phyloP scores from a whole-genome alignment of 2,797 vertebrate species.

The Antrozous pallidus region DNA sequence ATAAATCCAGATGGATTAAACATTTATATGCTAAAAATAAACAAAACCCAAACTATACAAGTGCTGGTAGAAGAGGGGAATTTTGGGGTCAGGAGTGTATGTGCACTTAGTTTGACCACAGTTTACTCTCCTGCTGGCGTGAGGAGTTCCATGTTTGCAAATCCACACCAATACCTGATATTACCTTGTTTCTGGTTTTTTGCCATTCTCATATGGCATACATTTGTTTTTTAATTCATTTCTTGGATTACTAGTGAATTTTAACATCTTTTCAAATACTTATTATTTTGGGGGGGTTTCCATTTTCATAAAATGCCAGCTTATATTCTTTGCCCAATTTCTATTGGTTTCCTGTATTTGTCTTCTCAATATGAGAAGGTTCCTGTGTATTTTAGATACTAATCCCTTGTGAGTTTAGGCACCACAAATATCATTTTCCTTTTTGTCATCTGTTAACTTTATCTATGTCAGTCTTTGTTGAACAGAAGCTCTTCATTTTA shows the following conservation, averaged over 20 bases:
- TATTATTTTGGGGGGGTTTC: background rate
- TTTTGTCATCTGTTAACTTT: background rate
- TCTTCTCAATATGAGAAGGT: background rate
- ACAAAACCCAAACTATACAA: conserved; percentile 10
- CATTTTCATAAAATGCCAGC: background rate
- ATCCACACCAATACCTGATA: background rate
- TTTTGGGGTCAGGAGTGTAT: background rate
- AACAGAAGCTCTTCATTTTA: background rate
- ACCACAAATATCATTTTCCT: background rate
- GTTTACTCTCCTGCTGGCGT: background rate
- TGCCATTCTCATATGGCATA: background rate
- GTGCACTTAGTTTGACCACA: background rate
- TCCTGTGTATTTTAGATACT: background rate
- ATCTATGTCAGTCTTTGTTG: background rate
- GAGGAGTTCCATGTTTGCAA: fast-evolving
- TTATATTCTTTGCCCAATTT: background rate
- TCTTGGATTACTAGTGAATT: background rate
- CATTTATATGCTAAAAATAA: conserved; percentile 44
- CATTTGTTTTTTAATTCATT: background rate
- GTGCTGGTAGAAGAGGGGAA: background rate
- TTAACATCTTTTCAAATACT: background rate
- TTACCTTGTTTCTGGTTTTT: background rate
- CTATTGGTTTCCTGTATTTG: background rate
- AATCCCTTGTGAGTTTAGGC: background rate
- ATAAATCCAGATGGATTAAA: conserved; percentile 51